A percentile compares a stretch with the other conserved stretches of the same genome.
phyloP scores from a whole-genome alignment of 2,888 invertebrate species.

The Linnaemya tessellans region DNA sequence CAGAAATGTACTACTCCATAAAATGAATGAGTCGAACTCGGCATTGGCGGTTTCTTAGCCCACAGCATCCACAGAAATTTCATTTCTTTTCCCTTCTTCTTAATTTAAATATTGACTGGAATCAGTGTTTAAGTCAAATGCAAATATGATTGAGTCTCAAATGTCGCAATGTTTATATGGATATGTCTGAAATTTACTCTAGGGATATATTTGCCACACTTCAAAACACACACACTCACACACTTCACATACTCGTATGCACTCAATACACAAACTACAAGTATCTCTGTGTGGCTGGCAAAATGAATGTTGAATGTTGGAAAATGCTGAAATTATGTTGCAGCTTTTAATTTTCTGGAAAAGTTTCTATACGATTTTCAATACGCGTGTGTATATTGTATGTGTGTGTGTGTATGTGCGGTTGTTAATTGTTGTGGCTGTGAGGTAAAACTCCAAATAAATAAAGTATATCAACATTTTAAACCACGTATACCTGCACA shows the following conservation, averaged over 20 bases:
- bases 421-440: constrained; percentile 63
- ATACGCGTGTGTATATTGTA: not conserved
- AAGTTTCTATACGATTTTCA: not conserved
- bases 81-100: too few relatives aligned
- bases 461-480: constrained; percentile 62
- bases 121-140: too few relatives aligned
- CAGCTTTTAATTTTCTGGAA: constrained; percentile 29
- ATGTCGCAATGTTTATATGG: not conserved
- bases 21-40: too few relatives aligned
- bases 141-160: not conserved
- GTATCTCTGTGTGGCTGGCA: not conserved
- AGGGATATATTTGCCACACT: not conserved
- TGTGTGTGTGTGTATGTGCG: constrained; percentile 1
- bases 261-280: not conserved
- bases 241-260: not conserved
- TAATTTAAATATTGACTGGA: too few relatives aligned
- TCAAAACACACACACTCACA: not conserved
- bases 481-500: constrained; percentile 38
- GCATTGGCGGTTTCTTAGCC: too few relatives aligned
- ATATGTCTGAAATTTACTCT: not conserved
- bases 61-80: too few relatives aligned
- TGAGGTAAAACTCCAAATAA: constrained; percentile 63
- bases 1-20: too few relatives aligned
- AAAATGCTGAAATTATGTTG: constrained; percentile 26
- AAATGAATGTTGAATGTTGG: not conserved